Base-by-base conservation (phyloP, 2,797 vertebrate species). In the Manis crassicaudata region DNA sequence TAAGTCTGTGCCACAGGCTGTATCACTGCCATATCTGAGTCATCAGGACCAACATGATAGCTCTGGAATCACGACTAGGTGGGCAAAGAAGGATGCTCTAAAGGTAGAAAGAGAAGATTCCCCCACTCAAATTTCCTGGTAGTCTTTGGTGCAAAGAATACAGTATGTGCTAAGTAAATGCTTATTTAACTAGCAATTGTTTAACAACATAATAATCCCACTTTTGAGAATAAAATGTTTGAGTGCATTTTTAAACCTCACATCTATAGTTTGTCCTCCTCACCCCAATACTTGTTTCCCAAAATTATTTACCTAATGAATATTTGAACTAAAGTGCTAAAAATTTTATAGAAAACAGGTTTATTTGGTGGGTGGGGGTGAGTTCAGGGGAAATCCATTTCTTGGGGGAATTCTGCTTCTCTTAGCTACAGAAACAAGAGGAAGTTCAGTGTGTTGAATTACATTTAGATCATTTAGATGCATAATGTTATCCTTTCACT, bases 361-460 rank as follows among this genome's bases (percentile, higher is more conserved):
- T 92, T 72, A 46, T 94, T 92, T 65, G n/a, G 32, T 76, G 46
- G 10, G 27, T 88, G 50, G 3, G 35, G 29, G 2, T 37, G 5
- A 92, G 16, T 92, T 82, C 43, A 86, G 37, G 29, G 46, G 16
- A 94, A 94, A 92, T 90, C 81, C 20, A 83, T 83, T 94, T 94
- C 12, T 76, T 60, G 12, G 16, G 14, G 43, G 3, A 93, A 17
- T 16, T 77, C 75, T 88, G 46, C 20, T 95, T 63, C 46, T 35
- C 25, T 75, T 60, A 88, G n/a, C n/a, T 92, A 82, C 29, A 83
- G 62, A 96, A 89, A 73, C 3, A 0, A 77, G 50, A 95, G 23
- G 14, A 79, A 90, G 3, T 88, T 84, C 6, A 79, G 60, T 16
- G 12, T 52, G 4, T 35, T 82, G 6, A 75, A 58, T 7, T 75